Conservation (phyloP, 2,888 invertebrate species). For the Stenichneumon culpator region DNA sequence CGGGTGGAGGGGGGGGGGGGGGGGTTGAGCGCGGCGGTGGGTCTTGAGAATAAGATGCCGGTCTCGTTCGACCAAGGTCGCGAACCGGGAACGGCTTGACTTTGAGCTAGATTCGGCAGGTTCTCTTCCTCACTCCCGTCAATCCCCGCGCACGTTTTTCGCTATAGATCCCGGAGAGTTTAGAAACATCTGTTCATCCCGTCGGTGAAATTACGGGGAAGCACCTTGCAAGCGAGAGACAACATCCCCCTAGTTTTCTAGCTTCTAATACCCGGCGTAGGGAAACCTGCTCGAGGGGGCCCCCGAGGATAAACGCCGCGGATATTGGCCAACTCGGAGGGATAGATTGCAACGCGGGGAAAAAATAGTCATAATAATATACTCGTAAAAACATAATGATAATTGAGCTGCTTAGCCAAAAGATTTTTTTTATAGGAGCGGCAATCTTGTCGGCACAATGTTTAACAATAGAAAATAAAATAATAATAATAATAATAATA, state of each 20-base stretch:
- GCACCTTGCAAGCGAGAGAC: constrained; percentile 66
- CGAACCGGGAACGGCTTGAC: constrained; percentile 51
- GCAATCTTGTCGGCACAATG: no score
- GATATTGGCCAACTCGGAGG: constrained; percentile 13
- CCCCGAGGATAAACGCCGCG: constrained; percentile 32
- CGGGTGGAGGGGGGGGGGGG: background rate
- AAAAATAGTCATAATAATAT: background rate
- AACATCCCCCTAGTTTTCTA: constrained; percentile 20
- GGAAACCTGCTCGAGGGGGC: constrained; percentile 17
- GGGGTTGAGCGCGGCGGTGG: constrained; percentile 22
- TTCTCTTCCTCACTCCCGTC: constrained; percentile 54
- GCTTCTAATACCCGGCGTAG: constrained; percentile 47
- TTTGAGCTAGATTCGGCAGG: constrained; percentile 63
- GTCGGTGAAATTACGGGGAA: constrained; percentile 55
- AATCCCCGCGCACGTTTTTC: background rate
- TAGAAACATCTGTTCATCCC: constrained; percentile 60
- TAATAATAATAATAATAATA: background rate
- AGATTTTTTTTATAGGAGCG: no score
- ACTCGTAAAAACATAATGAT: constrained; percentile 28
- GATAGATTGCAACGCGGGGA: no score
- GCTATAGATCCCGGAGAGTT: background rate
- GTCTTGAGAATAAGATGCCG: constrained; percentile 57
- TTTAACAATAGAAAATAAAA: background rate
- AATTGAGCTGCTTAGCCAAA: constrained; percentile 20
- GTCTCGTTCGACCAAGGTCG: constrained; percentile 60